Base-by-base conservation (phyloP, 2,888 invertebrate species). In the Aporophyla nigra region DNA sequence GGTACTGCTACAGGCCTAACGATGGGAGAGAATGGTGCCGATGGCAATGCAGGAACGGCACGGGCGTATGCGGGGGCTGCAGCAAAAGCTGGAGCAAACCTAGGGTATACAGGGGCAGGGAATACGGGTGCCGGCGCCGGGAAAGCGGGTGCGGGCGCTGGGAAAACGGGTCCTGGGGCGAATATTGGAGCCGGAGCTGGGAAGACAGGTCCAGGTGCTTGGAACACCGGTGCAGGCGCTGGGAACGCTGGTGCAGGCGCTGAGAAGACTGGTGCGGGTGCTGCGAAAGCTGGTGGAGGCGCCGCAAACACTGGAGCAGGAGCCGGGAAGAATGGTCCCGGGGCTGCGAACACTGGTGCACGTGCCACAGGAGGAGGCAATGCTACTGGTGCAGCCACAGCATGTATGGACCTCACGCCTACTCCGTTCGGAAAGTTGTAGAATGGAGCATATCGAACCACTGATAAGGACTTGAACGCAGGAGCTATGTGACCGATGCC, bases 391-490 rank as follows among this genome's bases (percentile, higher is more conserved):
- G 89, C 87, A 19, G 96, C 96, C 54, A 95, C 92, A 62, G 96
- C 95, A 83, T 94, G 96, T 85, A 96, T 94, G 16, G 96, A 95
- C 82, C 96, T 91, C 65, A 93, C 94, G 71, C 92, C 92, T 65
- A 93, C 94, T 71, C 92, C 92, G 74, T 92, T 92, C 21, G 96
- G 96, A 58, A 96, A 96, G 85, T 93, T 96, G 90, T 96, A 96
- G 90, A 94, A 96, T 12, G 96, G 96, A 65, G 96, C 95, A 87
- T 96, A 96, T 82, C 96, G 92, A 2, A 96, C 96, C 40, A 96
- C 90, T 4, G 96, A 94, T 54, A 93, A 87, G 1, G 96, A 93
- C 86, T 93, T 95, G 27, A 95, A 89, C 69, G 93, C 93, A 76
- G 96, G 90, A 71, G 92, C 74, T 4, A 95, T 65, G 78, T 95